These are phyloP conservation scores for Caranx melampygus DNA, from an alignment of 2,113 vertebrate genomes.

Conservation along the genomic window DNA sequence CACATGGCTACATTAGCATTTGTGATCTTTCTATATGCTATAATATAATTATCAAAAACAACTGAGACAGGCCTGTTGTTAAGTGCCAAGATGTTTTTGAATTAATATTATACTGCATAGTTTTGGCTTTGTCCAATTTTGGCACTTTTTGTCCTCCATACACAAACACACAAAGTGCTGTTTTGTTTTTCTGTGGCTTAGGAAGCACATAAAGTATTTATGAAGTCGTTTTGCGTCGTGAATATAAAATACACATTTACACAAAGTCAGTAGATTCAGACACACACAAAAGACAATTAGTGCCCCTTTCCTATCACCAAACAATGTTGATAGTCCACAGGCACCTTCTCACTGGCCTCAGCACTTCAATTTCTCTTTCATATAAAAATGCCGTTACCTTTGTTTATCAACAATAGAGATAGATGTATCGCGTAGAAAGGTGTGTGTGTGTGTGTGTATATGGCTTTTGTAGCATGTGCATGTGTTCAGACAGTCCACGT, in stretches of 20 bases:
- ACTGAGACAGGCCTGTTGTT: slow-evolving; percentile 1
- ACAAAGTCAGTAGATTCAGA: slow-evolving; percentile 20
- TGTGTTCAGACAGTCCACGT: slow-evolving; percentile 52
- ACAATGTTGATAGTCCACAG: slow-evolving; percentile 19
- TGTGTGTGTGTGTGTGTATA: slow-evolving; percentile 49
- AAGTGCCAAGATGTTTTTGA: slow-evolving; percentile 44
- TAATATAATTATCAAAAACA: slow-evolving; percentile 13
- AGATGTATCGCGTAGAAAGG: slow-evolving; percentile 13
- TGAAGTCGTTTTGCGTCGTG: neutral
- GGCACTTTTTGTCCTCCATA: slow-evolving; percentile 58
- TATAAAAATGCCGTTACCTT: neutral
- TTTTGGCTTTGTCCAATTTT: slow-evolving; percentile 72
- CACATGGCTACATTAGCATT: slow-evolving; percentile 34
- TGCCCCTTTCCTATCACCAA: slow-evolving; percentile 25
- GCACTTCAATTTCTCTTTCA: neutral
- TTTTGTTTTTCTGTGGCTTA: slow-evolving; percentile 53
- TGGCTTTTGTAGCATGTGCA: slow-evolving; percentile 57
- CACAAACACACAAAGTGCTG: neutral
- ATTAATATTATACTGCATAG: slow-evolving; percentile 52
- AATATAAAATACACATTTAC: slow-evolving; percentile 40
- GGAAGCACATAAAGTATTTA: slow-evolving; percentile 43
- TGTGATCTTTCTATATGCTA: slow-evolving; percentile 2
- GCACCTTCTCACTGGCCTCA: neutral
- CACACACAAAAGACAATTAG: slow-evolving; percentile 15
- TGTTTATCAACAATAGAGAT: neutral